phyloP scores from a whole-genome alignment of 2,888 invertebrate species.

The Tyria jacobaeae region DNA sequence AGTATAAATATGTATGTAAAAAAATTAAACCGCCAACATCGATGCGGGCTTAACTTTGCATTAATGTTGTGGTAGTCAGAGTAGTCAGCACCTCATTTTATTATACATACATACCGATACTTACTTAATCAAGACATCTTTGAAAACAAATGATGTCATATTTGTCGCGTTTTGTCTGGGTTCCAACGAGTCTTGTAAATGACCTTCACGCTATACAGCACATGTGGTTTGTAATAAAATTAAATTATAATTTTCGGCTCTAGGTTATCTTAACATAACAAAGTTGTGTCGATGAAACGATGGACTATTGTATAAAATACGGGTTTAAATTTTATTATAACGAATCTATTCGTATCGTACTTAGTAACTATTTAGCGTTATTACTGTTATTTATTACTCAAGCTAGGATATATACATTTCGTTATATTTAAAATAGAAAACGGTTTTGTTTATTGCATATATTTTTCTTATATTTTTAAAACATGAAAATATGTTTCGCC shows the following conservation, averaged over 20 bases:
- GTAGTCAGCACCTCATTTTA: slow-evolving; percentile 39
- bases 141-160: slow-evolving; percentile 64
- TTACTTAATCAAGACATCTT: slow-evolving; percentile 53
- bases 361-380: too few species aligned
- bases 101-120: slow-evolving; percentile 33
- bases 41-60: slow-evolving; percentile 29
- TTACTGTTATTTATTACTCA: too few species aligned
- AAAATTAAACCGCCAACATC: slow-evolving; percentile 21
- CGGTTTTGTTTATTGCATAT: too few species aligned
- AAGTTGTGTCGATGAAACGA: too few species aligned
- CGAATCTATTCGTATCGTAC: too few species aligned
- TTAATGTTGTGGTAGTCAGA: slow-evolving; percentile 67
- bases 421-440: too few species aligned
- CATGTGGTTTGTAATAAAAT: slow-evolving; percentile 60
- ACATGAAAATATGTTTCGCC: too few species aligned
- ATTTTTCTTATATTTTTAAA: too few species aligned
- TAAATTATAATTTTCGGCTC: slow-evolving; percentile 47
- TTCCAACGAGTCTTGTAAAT: slow-evolving; percentile 62
- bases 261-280: slow-evolving; percentile 30
- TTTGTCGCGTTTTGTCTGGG: slow-evolving; percentile 61
- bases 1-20: too few species aligned
- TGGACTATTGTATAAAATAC: too few species aligned
- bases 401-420: too few species aligned
- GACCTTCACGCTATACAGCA: slow-evolving; percentile 66
- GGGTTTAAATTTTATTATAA: too few species aligned